A percentile compares a stretch with the other conserved stretches of the same genome.
Conservation (phyloP, 2,888 invertebrate genomes). For the Drosophila picticornis region DNA sequence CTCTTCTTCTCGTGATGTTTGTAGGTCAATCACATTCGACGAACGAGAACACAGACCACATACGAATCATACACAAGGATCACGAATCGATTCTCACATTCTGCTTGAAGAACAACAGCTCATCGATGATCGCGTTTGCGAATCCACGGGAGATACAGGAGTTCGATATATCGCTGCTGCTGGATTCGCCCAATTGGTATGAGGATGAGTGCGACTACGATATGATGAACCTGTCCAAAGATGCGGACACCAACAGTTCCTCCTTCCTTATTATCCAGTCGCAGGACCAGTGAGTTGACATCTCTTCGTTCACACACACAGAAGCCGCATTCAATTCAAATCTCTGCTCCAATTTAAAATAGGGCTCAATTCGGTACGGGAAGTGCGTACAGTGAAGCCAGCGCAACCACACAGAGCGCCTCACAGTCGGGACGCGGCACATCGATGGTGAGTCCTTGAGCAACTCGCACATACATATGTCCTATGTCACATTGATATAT, state of each 20-base stretch:
- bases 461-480: too few species aligned
- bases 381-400: slow-evolving; percentile 69
- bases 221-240: slow-evolving; percentile 92
- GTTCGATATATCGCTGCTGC: slow-evolving; percentile 96
- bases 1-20: not conserved
- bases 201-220: slow-evolving; percentile 99
- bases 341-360: not conserved
- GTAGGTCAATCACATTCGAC: slow-evolving; percentile 72
- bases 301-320: too few species aligned
- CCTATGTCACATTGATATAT: not conserved
- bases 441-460: slow-evolving; percentile 90
- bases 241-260: slow-evolving; percentile 87
- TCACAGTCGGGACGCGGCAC: slow-evolving; percentile 93
- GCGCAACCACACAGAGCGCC: slow-evolving; percentile 73
- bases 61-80: slow-evolving; percentile 98
- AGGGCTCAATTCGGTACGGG: slow-evolving; percentile 70
- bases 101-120: slow-evolving; percentile 96
- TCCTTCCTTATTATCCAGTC: slow-evolving; percentile 97
- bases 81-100: slow-evolving; percentile 99
- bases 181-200: slow-evolving; percentile 96
- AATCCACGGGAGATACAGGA: slow-evolving; percentile 99
- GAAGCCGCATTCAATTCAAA: not conserved
- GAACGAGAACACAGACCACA: slow-evolving; percentile 88
- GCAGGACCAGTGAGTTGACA: slow-evolving; percentile 78
- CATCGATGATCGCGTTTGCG: slow-evolving; percentile 94